Conservation (phyloP, 2,797 vertebrate genomes). For the Eutrigla gurnardus region DNA sequence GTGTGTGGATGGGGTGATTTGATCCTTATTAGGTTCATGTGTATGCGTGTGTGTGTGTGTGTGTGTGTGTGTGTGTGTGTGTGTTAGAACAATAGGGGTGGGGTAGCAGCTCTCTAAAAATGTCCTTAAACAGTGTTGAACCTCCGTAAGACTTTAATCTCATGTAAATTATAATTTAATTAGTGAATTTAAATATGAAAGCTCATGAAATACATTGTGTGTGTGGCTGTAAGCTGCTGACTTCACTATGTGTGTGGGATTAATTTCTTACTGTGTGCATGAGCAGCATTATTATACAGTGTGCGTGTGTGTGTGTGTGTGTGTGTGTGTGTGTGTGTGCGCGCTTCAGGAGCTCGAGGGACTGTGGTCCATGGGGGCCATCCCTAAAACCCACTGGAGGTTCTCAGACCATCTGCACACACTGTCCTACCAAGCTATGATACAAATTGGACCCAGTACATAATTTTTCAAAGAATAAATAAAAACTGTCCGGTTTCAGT, state of each 20-base stretch:
- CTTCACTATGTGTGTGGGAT: slow-evolving; percentile 42
- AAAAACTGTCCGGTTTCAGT: neutral
- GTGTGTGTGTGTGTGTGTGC: slow-evolving; percentile 13
- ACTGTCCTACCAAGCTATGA: neutral
- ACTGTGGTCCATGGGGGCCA: slow-evolving; percentile 19
- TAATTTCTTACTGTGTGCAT: slow-evolving; percentile 49
- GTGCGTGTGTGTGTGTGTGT: slow-evolving; percentile 20
- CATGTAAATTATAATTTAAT: slow-evolving; percentile 78
- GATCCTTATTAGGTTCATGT: slow-evolving; percentile 20
- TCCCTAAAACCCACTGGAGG: slow-evolving; percentile 24
- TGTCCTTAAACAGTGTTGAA: slow-evolving; percentile 68
- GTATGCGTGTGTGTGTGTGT: slow-evolving; percentile 6
- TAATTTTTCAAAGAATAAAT: neutral
- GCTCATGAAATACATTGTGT: slow-evolving; percentile 28
- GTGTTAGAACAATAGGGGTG: slow-evolving; percentile 53
- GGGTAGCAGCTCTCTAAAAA: slow-evolving; percentile 61
- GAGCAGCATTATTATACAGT: slow-evolving; percentile 57
- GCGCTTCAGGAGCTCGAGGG: slow-evolving; percentile 6
- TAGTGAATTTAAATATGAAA: slow-evolving; percentile 63
- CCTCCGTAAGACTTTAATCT: slow-evolving; percentile 74
- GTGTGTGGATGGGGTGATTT: slow-evolving; percentile 22
- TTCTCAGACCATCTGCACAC: slow-evolving; percentile 35
- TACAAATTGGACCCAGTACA: neutral
- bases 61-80: slow-evolving; percentile 14
- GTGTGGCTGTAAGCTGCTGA: slow-evolving; percentile 50